Conservation (phyloP, 2,797 vertebrate genomes). For the Rhinatrema bivittatum region DNA sequence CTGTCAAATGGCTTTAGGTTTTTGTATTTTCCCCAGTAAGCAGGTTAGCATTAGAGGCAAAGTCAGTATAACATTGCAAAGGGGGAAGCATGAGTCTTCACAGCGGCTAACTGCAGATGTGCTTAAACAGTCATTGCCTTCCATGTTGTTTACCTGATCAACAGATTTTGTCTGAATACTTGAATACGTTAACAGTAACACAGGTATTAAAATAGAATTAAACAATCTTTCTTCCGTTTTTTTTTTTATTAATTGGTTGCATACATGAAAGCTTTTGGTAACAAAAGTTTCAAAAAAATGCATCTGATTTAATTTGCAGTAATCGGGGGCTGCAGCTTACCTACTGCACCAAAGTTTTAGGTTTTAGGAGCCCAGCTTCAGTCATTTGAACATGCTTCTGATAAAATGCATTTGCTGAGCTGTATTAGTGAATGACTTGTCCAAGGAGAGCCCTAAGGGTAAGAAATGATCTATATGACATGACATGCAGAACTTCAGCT, state of each 20-base stretch:
- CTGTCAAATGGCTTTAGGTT: slow-evolving; percentile 54
- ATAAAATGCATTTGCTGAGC: slow-evolving; percentile 10
- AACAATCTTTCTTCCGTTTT: slow-evolving; percentile 41
- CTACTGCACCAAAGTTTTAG: slow-evolving; percentile 59
- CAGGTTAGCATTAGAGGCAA: slow-evolving; percentile 46
- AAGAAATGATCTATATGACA: too few relatives aligned
- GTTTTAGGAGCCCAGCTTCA: slow-evolving; percentile 61
- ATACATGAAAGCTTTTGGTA: slow-evolving; percentile 48
- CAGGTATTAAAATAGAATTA: slow-evolving; percentile 54
- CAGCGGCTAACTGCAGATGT: slow-evolving; percentile 42
- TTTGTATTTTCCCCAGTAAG: slow-evolving; percentile 24
- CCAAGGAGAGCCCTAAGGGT: neutral
- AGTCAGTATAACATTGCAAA: slow-evolving; percentile 41
- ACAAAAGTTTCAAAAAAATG: slow-evolving; percentile 39
- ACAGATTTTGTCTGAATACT: slow-evolving; percentile 60
- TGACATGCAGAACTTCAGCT: too few relatives aligned
- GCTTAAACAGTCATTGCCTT: slow-evolving; percentile 58
- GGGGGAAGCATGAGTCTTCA: slow-evolving; percentile 33
- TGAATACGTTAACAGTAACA: slow-evolving; percentile 60
- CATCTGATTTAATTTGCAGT: slow-evolving; percentile 51
- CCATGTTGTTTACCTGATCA: slow-evolving; percentile 57
- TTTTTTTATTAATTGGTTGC: slow-evolving; percentile 34
- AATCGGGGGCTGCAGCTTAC: slow-evolving; percentile 49
- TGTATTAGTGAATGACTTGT: neutral
- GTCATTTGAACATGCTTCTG: slow-evolving; percentile 61